Evolutionary conservation across 2,113 vertebrate genomes (phyloP).

Genomic region (Platichthys flesus): DNA sequence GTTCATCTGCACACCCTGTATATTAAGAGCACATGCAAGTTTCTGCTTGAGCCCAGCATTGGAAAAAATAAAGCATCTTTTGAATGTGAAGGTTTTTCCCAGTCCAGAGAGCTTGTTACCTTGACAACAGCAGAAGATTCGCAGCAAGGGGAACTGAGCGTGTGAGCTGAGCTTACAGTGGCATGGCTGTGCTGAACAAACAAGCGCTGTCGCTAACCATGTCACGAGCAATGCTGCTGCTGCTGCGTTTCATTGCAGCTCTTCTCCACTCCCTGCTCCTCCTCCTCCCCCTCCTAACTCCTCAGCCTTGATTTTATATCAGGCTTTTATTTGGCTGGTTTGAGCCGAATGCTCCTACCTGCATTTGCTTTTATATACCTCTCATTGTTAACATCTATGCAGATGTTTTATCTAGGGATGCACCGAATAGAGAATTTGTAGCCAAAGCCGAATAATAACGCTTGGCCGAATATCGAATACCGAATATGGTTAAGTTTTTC

Average conservation of each 20-base stretch:
- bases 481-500: too few relatives aligned
- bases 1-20: conserved; percentile 25
- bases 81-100: conserved; percentile 60
- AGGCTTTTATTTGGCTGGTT: conserved; percentile 52
- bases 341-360: conserved; percentile 7
- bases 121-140: conserved; percentile 83
- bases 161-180: conserved; percentile 67
- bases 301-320: conserved; percentile 52
- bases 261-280: conserved; percentile 26
- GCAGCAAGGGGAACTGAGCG: conserved; percentile 63
- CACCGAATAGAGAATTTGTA: too few relatives aligned
- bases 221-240: conserved; percentile 74
- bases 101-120: conserved; percentile 79
- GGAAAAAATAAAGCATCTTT: conserved; percentile 61
- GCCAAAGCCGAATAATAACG: too few relatives aligned
- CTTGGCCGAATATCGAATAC: too few relatives aligned
- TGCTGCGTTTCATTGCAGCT: conserved; percentile 64
- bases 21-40: conserved; percentile 38
- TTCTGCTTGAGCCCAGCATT: conserved; percentile 64
- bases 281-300: conserved; percentile 11
- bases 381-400: conserved; percentile 1
- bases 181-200: conserved; percentile 76
- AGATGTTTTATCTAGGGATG: conserved; percentile 22
- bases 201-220: conserved; percentile 75
- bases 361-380: conserved; percentile 19